These are phyloP conservation scores for Deroplatys truncata DNA, from an alignment of 2,888 invertebrate genomes.

Conservation along the genomic window DNA sequence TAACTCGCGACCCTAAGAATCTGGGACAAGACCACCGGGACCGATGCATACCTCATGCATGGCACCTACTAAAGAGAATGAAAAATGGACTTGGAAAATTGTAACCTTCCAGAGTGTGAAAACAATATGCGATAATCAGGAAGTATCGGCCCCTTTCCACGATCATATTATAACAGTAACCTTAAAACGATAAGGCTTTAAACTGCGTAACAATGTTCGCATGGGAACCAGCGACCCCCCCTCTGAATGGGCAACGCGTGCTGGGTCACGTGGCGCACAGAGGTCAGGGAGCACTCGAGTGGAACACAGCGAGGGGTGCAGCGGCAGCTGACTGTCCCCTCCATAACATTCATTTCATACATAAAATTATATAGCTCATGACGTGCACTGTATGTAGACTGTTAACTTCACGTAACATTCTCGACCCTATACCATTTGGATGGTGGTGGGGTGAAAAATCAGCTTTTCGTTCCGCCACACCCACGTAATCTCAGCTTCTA, in stretches of 20 bases:
- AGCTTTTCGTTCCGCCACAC: background rate
- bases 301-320: slow-evolving; percentile 18
- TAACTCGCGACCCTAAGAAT: too few species aligned
- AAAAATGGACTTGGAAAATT: background rate
- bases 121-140: background rate
- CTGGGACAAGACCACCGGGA: too few species aligned
- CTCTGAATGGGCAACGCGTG: slow-evolving; percentile 22
- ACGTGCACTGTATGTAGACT: background rate
- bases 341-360: background rate
- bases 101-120: background rate
- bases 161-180: background rate
- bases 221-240: slow-evolving; percentile 4
- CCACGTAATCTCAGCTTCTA: background rate
- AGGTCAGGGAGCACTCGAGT: slow-evolving; percentile 19
- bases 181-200: slow-evolving; percentile 18
- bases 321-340: slow-evolving; percentile 1
- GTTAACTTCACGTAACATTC: background rate
- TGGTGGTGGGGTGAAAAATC: background rate
- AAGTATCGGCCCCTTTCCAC: background rate
- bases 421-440: background rate
- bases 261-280: slow-evolving; percentile 22
- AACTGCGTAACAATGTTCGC: slow-evolving; percentile 26
- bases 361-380: background rate
- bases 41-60: background rate
- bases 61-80: background rate